Evolutionary conservation across 2,888 invertebrate genomes (phyloP).

Genomic region (Sesamia inferens): DNA sequence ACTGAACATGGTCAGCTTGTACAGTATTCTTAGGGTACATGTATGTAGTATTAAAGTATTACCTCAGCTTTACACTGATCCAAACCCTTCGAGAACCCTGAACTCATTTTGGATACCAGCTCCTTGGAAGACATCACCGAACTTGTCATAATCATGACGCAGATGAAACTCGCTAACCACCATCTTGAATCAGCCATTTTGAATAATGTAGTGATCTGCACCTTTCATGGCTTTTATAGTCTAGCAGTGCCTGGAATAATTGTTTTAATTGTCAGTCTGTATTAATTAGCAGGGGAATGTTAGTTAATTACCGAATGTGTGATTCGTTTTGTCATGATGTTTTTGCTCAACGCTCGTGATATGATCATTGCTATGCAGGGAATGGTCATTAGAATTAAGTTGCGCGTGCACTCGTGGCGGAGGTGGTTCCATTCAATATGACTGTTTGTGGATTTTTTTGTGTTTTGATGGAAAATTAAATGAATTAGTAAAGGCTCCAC

Average conservation of each 20-base stretch:
- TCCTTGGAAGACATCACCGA: slow-evolving; percentile 72
- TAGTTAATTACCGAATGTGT: slow-evolving; percentile 39
- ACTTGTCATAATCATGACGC: slow-evolving; percentile 20
- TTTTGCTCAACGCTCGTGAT: slow-evolving; percentile 18
- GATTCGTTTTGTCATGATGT: slow-evolving; percentile 22
- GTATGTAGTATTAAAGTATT: slow-evolving; percentile 41
- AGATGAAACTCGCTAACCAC: slow-evolving; percentile 55
- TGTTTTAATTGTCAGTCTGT: slow-evolving; percentile 33
- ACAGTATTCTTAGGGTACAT: neutral
- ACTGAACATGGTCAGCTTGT: neutral
- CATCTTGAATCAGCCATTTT: slow-evolving; percentile 67
- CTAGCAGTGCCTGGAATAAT: slow-evolving; percentile 10
- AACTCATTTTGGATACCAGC: slow-evolving; percentile 76
- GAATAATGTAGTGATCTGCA: slow-evolving; percentile 14
- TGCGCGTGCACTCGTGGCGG: neutral
- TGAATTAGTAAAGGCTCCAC: neutral
- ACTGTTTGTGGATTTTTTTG: neutral
- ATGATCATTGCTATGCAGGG: slow-evolving; percentile 19
- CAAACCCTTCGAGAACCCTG: slow-evolving; percentile 74
- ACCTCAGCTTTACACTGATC: slow-evolving; percentile 82
- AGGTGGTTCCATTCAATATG: slow-evolving; percentile 4
- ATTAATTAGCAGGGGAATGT: slow-evolving; percentile 33
- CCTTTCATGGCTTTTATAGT: slow-evolving; percentile 31
- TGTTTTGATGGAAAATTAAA: slow-evolving; percentile 13
- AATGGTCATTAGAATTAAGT: slow-evolving; percentile 32